Conservation (phyloP, 1,140 invertebrate genomes). For the Drosophila jambulina region DNA sequence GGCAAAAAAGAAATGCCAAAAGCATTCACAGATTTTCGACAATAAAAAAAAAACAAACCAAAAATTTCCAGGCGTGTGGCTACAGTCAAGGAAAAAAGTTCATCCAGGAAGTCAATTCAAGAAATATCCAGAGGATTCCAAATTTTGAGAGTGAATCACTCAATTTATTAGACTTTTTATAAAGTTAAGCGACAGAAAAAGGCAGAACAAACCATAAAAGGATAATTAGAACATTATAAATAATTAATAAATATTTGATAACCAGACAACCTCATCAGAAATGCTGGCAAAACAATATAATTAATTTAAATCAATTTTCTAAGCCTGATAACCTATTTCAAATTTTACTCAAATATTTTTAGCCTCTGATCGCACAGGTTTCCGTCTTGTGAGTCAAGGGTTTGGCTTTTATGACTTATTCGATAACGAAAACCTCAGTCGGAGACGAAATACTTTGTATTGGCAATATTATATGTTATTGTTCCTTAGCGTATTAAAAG, state of each 20-base stretch:
- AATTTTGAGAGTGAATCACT: background rate
- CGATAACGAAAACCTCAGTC: conserved; percentile 29
- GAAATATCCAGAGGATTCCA: background rate
- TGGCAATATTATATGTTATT: background rate
- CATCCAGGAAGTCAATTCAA: background rate
- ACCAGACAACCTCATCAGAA: background rate
- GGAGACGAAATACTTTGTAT: conserved; percentile 1
- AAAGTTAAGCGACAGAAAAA: background rate
- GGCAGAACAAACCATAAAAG: background rate
- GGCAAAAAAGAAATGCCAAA: conserved; percentile 13
- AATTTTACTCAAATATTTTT: conserved; percentile 11
- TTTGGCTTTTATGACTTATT: conserved; percentile 22
- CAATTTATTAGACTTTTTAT: background rate
- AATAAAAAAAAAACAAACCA: conserved; percentile 21
- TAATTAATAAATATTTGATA: background rate
- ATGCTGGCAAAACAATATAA: conserved; percentile 1
- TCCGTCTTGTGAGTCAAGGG: conserved; percentile 19
- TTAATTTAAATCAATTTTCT: conserved; percentile 6
- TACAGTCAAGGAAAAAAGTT: conserved; percentile 49
- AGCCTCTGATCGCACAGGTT: conserved; percentile 1
- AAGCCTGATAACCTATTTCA: conserved; percentile 11
- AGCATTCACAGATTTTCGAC: conserved; percentile 41
- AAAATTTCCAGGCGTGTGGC: conserved; percentile 55
- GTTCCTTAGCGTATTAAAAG: background rate
- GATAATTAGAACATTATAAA: no score